Base-by-base conservation (phyloP, 1,140 invertebrate species). In the Magallana gigas region DNA sequence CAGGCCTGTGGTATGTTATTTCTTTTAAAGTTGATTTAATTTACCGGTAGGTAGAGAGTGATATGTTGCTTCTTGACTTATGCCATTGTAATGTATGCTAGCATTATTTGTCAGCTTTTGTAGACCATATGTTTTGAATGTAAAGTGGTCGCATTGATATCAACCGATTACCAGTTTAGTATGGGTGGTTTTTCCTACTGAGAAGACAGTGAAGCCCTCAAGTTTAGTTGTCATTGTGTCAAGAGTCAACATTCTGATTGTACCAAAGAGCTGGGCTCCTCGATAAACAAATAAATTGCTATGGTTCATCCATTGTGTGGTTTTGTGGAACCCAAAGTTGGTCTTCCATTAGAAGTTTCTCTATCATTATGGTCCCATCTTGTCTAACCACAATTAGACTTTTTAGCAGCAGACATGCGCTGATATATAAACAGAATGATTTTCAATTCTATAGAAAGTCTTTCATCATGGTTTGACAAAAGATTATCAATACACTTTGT, bases 381-480 rank as follows among this genome's bases (percentile, higher is more conserved):
- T 48, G 36, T 48, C 36, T 5, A 48, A 48, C 60, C 18, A 62
- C 60, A 64, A 64, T 16, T n/a, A 64, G 14, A 64, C 60, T 64
- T 64, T 64, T 64, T 18, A 18, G 16, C 60, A n/a, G 12, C 60
- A 64, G 18, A n/a, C 60, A 64, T 64, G 60, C 60, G 16, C 7
- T 64, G 60, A 64, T 64, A 64, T 64, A 64, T 64, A 64, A 18
- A 18, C 60, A 64, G 60, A 64, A 64, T 64, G 60, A 64, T 64
- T 64, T 18, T 64, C 60, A 64, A 64, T 64, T 64, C 18, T 64
- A 64, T 64, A 64, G 60, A 64, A 64, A 64, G 18, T 16, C 14
- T 64, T 64, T 64, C 60, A 64, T 64, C 9, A 76, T 76, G 68
- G 36, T 76, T 23, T 36, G 36, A 76, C 68, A 76, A 76, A 76